Percentiles rank a stretch among this genome's conserved stretches.
Evolutionary conservation across 1,140 invertebrate genomes (phyloP).

Genomic region (Drosophila tropicalis): DNA sequence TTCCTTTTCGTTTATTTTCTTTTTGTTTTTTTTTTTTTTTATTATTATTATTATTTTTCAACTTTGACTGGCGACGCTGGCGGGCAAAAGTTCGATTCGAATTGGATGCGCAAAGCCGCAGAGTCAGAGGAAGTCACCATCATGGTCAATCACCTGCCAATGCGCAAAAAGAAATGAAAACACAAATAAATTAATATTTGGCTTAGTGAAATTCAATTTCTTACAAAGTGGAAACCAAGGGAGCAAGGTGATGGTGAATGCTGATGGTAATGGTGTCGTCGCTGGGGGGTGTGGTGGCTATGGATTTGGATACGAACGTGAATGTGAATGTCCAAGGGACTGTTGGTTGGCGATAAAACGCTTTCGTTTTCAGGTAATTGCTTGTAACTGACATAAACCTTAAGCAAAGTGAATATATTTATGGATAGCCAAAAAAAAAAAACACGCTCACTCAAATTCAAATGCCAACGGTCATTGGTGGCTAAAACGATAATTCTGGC

Average conservation of each 20-base stretch:
- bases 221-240: slow-evolving; percentile 49
- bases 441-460: slow-evolving; percentile 25
- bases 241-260: not conserved
- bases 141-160: slow-evolving; percentile 62
- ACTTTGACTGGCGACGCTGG: slow-evolving; percentile 15
- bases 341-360: slow-evolving; percentile 74
- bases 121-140: not conserved
- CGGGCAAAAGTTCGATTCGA: slow-evolving; percentile 20
- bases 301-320: not conserved
- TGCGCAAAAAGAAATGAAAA: slow-evolving; percentile 70
- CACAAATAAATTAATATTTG: slow-evolving; percentile 82
- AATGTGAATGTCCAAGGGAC: slow-evolving; percentile 48
- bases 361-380: slow-evolving; percentile 80
- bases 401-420: slow-evolving; percentile 57
- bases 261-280: too few species aligned
- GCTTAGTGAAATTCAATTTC: slow-evolving; percentile 81
- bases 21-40: slow-evolving; percentile 9
- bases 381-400: slow-evolving; percentile 77
- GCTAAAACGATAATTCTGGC: not conserved
- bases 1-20: slow-evolving; percentile 17
- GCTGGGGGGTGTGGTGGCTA: too few species aligned
- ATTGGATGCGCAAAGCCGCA: slow-evolving; percentile 17
- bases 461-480: slow-evolving; percentile 30
- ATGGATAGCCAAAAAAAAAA: not conserved
- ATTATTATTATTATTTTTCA: slow-evolving; percentile 2